Conservation (phyloP, 2,113 vertebrate genomes). For the Neolamprologus variostigma region DNA sequence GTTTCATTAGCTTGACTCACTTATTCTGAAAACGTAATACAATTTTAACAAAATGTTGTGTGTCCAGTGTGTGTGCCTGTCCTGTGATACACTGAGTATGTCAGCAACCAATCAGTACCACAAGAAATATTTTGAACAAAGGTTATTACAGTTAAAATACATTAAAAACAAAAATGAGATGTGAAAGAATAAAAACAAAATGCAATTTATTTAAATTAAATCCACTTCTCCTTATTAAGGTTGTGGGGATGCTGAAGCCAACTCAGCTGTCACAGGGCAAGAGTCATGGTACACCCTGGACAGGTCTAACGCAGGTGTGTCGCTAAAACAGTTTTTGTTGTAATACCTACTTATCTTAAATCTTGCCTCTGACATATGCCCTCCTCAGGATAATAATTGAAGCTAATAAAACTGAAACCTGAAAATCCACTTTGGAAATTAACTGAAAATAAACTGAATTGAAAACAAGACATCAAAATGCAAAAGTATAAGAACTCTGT, state of each 20-base stretch:
- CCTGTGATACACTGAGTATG: accelerated
- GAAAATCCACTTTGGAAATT: neutral
- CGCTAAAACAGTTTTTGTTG: neutral
- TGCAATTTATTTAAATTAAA: neutral
- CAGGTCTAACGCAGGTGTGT: neutral
- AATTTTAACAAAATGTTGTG: accelerated
- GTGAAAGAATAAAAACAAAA: neutral
- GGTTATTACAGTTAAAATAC: neutral
- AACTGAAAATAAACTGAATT: neutral
- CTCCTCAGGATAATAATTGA: neutral
- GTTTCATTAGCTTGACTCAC: accelerated
- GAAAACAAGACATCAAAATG: neutral
- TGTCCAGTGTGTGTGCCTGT: neutral
- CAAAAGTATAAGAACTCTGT: accelerated
- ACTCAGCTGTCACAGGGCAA: neutral
- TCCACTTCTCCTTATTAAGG: accelerated
- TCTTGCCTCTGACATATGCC: neutral
- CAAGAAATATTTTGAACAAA: accelerated
- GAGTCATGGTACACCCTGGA: accelerated
- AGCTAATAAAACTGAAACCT: accelerated
- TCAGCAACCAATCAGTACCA: neutral
- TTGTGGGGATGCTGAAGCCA: neutral
- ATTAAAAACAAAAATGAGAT: neutral
- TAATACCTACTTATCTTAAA: neutral
- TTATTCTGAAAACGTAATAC: neutral